Evolutionary conservation across 2,797 vertebrate genomes (phyloP).

Genomic region (Rhabdomys pumilio): DNA sequence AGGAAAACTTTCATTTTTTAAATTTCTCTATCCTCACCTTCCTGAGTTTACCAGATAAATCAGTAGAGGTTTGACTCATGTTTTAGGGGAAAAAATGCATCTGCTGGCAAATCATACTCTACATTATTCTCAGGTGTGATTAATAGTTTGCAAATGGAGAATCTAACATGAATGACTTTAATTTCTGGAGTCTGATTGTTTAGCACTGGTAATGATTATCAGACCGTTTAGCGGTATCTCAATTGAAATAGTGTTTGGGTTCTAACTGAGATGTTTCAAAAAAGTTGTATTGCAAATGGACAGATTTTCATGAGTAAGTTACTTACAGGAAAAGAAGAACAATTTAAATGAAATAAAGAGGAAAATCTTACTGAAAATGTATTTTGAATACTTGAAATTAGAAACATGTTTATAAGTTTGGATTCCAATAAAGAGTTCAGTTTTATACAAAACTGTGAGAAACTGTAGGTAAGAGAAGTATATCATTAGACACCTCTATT

Average conservation of each 20-base stretch:
- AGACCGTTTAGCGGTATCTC: neutral
- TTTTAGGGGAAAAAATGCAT: neutral
- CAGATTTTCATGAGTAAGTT: neutral
- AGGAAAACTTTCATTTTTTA: slow-evolving; percentile 33
- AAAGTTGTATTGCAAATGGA: slow-evolving; percentile 3
- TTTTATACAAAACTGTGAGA: neutral
- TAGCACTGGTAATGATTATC: neutral
- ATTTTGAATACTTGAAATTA: slow-evolving; percentile 33
- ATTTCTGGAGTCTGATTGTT: neutral
- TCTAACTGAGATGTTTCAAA: slow-evolving; percentile 27
- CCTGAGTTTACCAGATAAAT: slow-evolving; percentile 42
- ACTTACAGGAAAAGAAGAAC: neutral
- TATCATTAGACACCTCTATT: neutral
- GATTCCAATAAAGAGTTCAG: slow-evolving; percentile 15
- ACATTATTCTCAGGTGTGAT: neutral
- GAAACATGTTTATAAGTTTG: slow-evolving; percentile 41
- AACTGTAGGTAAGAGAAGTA: neutral
- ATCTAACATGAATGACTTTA: neutral
- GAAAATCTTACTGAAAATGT: neutral
- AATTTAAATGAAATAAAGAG: neutral
- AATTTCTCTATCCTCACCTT: neutral
- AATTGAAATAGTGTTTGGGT: neutral
- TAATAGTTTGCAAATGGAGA: slow-evolving; percentile 50
- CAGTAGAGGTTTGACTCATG: slow-evolving; percentile 19
- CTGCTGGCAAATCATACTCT: neutral